phyloP scores from a whole-genome alignment of 2,797 vertebrate genomes.

The Spheniscus humboldti region DNA sequence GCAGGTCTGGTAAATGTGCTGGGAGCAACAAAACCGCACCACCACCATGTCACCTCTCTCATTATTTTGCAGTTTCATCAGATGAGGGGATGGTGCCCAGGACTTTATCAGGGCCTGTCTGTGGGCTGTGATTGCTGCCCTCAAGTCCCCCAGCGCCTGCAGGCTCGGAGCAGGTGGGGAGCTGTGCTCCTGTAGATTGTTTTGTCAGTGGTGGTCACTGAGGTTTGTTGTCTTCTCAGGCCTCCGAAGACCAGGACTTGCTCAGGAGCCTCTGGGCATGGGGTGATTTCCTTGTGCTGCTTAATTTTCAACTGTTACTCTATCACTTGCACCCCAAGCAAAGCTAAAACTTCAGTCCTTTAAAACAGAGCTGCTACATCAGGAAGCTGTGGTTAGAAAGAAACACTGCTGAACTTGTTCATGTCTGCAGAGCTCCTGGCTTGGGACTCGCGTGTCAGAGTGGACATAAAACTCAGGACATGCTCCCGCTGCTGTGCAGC shows the following conservation, averaged over 20 bases:
- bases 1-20: neutral
- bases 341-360: neutral
- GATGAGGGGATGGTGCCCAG: neutral
- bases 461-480: neutral
- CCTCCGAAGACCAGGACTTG: neutral
- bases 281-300: neutral
- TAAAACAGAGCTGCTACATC: neutral
- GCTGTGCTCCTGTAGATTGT: neutral
- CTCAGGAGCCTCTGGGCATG: neutral
- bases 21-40: neutral
- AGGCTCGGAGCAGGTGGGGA: neutral
- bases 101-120: neutral
- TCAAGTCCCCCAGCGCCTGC: neutral
- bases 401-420: neutral
- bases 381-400: neutral
- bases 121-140: neutral
- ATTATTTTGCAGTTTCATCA: neutral
- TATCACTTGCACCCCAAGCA: neutral
- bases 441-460: neutral
- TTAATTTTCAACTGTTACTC: neutral
- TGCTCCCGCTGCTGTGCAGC: accelerated
- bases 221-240: neutral
- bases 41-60: neutral
- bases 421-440: neutral
- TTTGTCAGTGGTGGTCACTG: neutral